Conservation (phyloP, 2,888 invertebrate species). For the Coelinius sp. region DNA sequence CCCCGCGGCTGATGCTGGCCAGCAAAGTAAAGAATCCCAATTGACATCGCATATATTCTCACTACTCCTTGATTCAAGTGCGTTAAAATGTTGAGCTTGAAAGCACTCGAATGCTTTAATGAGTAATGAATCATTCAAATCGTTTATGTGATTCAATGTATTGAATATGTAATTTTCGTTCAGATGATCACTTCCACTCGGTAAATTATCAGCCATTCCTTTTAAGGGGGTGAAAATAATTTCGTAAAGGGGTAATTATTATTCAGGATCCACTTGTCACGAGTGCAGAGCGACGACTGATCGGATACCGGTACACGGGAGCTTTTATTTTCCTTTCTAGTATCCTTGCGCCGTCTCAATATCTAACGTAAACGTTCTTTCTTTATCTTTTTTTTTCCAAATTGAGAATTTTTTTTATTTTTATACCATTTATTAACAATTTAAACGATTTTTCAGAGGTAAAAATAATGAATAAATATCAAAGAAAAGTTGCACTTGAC, state of each 20-base stretch:
- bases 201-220: constrained; percentile 44
- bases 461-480: too few species aligned
- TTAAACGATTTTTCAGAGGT: too few species aligned
- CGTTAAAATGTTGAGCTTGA: constrained; percentile 37
- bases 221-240: neutral
- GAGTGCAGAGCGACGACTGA: constrained; percentile 2
- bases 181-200: neutral
- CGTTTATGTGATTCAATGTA: constrained; percentile 56
- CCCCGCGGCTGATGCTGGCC: constrained; percentile 84
- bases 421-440: too few species aligned
- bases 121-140: constrained; percentile 54
- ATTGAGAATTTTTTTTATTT: neutral
- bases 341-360: constrained; percentile 19
- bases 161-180: constrained; percentile 55
- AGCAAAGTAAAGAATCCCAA: constrained; percentile 86
- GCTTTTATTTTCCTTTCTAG: constrained; percentile 13
- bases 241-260: too few species aligned
- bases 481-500: too few species aligned
- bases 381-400: neutral
- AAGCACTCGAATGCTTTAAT: constrained; percentile 54
- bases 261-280: neutral
- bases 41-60: constrained; percentile 66
- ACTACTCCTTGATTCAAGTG: constrained; percentile 17
- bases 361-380: neutral
- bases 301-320: neutral